Conservation (phyloP, 2,888 invertebrate genomes). For the Hoplodrina blanda region DNA sequence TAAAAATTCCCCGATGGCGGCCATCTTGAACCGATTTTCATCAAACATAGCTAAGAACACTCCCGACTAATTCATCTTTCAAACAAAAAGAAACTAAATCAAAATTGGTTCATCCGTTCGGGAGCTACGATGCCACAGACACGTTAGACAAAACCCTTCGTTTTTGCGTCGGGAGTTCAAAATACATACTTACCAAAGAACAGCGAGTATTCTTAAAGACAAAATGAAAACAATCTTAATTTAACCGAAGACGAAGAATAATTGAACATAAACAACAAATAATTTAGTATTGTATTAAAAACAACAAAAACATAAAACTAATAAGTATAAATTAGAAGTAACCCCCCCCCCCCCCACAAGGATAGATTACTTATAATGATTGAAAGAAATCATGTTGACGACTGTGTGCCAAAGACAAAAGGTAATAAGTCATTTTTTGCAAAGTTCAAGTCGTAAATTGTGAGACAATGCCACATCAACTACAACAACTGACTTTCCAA, state of each 20-base stretch:
- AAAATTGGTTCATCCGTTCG: too few relatives aligned
- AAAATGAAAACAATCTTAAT: neutral
- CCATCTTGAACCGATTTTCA: too few relatives aligned
- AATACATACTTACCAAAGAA: too few relatives aligned
- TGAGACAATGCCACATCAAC: conserved; percentile 34
- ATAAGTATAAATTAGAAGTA: conserved; percentile 8
- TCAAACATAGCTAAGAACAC: too few relatives aligned
- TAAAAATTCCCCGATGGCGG: too few relatives aligned
- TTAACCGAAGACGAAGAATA: neutral
- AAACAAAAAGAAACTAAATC: too few relatives aligned
- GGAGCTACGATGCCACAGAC: too few relatives aligned
- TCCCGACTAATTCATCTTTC: too few relatives aligned
- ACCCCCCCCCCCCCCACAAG: conserved; percentile 2
- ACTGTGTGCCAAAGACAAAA: conserved; percentile 23
- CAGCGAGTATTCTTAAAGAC: too few relatives aligned
- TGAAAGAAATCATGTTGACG: conserved; percentile 8
- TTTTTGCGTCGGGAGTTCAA: too few relatives aligned
- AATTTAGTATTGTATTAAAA: conserved; percentile 3
- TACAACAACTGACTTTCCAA: conserved; percentile 9
- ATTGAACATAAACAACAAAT: neutral
- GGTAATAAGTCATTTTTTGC: conserved; percentile 18
- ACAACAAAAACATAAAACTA: conserved; percentile 14
- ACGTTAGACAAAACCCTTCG: too few relatives aligned
- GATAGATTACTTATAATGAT: conserved; percentile 15
- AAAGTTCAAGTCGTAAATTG: neutral